Base-by-base conservation (phyloP, 1,140 invertebrate species). In the Chelonus insularis region DNA sequence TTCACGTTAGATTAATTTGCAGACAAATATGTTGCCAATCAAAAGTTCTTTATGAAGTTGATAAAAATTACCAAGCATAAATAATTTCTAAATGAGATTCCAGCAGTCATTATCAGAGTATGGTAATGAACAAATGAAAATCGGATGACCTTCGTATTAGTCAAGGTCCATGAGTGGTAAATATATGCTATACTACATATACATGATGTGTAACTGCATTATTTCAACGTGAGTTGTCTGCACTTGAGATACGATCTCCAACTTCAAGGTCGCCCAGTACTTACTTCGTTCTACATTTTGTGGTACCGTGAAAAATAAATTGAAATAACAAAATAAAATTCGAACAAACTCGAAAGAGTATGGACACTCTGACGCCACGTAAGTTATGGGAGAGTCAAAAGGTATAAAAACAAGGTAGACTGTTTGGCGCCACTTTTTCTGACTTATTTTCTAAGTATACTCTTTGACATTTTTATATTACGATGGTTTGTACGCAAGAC, bases 231-330 rank as follows among this genome's bases (percentile, higher is more conserved):
- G 25, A 29, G 25, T 29, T 16, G 52, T 37, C 16, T 37, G 18
- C 34, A 55, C 52, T 55, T 55, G 52, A 55, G 29, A 51, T 51
- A 55, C 34, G 34, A 55, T 55, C 52, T 9, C 29, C 14, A 16
- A 29, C 52, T 55, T 39, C 52, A 55, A 55, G 52, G 52, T 55
- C 52, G 52, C 9, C 34, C 16, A 23, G 52, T 55, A 39, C 32
- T 37, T 34, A 11, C 34, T 32, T 25, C 34, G 34, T 39, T 23
- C 52, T 18, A 55, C 34, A 55, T 55, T 55, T 55, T 9, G 34
- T 37, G 52, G 36, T 21, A 11, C 1, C 6, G 14, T 4, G 9
- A 52, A 34, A 59, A 18, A 14, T 34, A 58, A 11, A 48, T 47
- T 9, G 12, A 51, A 23, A 48, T 39, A 11, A 4, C 8, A 39